Conservation (phyloP, 1,140 invertebrate species). For the Drosophila parabipectinata region DNA sequence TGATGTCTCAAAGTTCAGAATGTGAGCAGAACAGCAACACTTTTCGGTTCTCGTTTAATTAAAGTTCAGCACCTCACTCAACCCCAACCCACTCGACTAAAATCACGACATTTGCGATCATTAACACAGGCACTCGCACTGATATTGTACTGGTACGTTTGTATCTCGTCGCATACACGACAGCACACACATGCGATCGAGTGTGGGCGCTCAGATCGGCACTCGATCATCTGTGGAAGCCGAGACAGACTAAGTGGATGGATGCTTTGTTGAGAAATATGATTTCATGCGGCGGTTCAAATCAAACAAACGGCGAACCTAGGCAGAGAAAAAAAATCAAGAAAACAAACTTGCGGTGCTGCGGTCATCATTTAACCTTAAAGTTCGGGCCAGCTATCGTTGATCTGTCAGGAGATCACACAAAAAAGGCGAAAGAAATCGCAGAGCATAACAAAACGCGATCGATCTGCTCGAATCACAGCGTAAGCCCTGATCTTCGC, state of each 20-base stretch:
- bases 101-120: constrained; percentile 53
- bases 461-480: constrained; percentile 30
- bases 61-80: constrained; percentile 53
- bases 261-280: constrained; percentile 47
- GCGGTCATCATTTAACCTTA: constrained; percentile 53
- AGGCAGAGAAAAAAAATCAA: neutral
- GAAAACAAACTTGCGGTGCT: constrained; percentile 23
- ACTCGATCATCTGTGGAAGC: constrained; percentile 43
- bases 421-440: constrained; percentile 22
- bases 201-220: constrained; percentile 50
- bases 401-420: constrained; percentile 54
- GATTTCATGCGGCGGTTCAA: constrained; percentile 49
- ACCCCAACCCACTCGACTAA: constrained; percentile 47
- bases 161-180: neutral
- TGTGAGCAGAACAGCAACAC: constrained; percentile 32
- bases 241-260: constrained; percentile 40
- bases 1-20: constrained; percentile 50
- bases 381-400: constrained; percentile 44
- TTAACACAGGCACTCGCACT: constrained; percentile 31
- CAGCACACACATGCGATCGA: constrained; percentile 30
- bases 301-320: constrained; percentile 39
- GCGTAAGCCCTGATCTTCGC: constrained; percentile 26
- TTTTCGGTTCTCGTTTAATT: constrained; percentile 52
- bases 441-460: constrained; percentile 19
- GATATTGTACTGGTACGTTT: neutral